Evolutionary conservation across 2,888 invertebrate species (phyloP).

Genomic region (Torymus auratus): DNA sequence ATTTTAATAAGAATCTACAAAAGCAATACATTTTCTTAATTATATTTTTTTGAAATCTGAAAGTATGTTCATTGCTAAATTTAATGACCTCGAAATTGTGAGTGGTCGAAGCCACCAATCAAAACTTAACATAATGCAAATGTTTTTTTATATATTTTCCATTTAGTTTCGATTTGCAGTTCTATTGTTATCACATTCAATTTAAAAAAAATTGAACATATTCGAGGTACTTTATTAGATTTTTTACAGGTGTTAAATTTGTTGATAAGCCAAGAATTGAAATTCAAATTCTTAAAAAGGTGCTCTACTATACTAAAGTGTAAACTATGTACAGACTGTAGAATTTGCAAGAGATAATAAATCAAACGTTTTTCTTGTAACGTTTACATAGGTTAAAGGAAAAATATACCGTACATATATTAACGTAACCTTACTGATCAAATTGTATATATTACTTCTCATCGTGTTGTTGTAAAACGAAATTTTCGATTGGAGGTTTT

Average conservation of each 20-base stretch:
- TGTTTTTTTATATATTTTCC: not conserved
- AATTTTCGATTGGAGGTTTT: conserved; percentile 6
- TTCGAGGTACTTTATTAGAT: not conserved
- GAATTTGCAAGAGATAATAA: conserved; percentile 31
- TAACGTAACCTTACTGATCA: conserved; percentile 29
- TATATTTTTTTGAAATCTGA: too few relatives aligned
- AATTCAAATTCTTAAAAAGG: conserved; percentile 24
- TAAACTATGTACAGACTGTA: conserved; percentile 52
- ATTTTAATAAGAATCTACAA: too few relatives aligned
- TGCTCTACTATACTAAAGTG: conserved; percentile 44
- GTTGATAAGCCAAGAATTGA: not conserved
- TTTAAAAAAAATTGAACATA: not conserved
- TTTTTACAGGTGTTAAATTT: conserved; percentile 13
- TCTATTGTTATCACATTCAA: conserved; percentile 4
- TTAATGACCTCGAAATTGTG: too few relatives aligned
- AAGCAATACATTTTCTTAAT: too few relatives aligned
- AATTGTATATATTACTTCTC: conserved; percentile 50
- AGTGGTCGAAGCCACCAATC: too few relatives aligned
- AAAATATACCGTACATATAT: conserved; percentile 7
- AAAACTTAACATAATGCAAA: too few relatives aligned
- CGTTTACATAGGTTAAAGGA: conserved; percentile 24
- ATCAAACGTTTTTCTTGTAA: conserved; percentile 19
- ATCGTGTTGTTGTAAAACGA: conserved; percentile 6
- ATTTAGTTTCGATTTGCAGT: conserved; percentile 26
- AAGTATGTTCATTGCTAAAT: too few relatives aligned